A percentile compares a stretch with the other conserved stretches of the same genome.
Conservation (phyloP, 2,113 vertebrate genomes). For the Panthera uncia region DNA sequence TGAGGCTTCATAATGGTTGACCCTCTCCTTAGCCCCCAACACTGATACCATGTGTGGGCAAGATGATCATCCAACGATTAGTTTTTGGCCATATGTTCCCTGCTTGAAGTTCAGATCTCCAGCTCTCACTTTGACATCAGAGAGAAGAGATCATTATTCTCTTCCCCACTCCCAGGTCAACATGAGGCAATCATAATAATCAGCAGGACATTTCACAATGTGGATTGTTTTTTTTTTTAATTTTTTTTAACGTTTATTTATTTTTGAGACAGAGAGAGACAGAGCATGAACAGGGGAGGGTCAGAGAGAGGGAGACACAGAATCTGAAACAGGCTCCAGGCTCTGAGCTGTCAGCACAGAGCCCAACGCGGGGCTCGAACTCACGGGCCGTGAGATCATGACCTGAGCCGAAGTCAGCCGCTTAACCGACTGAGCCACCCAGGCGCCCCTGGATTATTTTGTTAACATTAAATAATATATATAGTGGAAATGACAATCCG, state of each 20-base stretch:
- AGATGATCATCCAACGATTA: neutral
- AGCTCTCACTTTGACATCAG: neutral
- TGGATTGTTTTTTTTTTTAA: neutral
- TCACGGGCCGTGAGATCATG: no score
- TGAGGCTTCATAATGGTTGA: neutral
- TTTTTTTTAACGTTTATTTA: no score
- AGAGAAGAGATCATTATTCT: neutral
- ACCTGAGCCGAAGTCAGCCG: no score
- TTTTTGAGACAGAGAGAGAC: no score
- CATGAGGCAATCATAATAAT: neutral
- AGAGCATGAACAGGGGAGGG: no score
- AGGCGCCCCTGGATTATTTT: neutral
- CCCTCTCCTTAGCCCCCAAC: neutral
- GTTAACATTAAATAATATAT: slow-evolving; percentile 43
- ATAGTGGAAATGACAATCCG: neutral
- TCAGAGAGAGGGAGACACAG: no score
- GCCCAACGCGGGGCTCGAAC: no score
- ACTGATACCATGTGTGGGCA: neutral
- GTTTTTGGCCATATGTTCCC: neutral
- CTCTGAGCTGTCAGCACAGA: no score
- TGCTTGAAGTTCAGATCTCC: neutral
- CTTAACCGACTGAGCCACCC: no score
- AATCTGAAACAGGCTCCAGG: no score
- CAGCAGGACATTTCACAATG: slow-evolving; percentile 18
- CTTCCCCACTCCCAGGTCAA: neutral